Conservation (phyloP, 35 echinoderm and acorn worm genomes). For the Strongylocentrotus purpuratus region DNA sequence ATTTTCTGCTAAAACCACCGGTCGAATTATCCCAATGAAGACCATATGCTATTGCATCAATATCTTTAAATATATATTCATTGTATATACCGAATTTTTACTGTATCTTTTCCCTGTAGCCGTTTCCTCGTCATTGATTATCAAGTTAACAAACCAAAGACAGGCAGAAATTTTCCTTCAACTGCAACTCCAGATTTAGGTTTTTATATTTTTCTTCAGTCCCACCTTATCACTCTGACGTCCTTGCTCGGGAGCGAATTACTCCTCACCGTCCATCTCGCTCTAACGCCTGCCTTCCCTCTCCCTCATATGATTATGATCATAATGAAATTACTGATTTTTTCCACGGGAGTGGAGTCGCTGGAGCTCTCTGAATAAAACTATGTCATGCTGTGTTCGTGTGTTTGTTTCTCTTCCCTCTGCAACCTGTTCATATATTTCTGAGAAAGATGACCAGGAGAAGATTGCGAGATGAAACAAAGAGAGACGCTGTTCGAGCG, state of each 20-base stretch:
- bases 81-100: no score
- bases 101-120: neutral
- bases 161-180: neutral
- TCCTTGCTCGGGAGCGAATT: neutral
- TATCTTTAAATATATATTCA: no score
- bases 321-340: slow-evolving; percentile 42
- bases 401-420: slow-evolving; percentile 9
- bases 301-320: slow-evolving; percentile 29
- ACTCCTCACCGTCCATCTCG: neutral
- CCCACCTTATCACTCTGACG: neutral
- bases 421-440: slow-evolving; percentile 33
- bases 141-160: neutral
- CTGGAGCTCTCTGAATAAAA: neutral
- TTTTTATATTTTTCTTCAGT: neutral
- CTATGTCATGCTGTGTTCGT: slow-evolving; percentile 36
- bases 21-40: no score
- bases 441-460: neutral
- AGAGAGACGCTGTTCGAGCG: neutral
- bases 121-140: neutral
- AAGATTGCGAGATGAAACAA: neutral
- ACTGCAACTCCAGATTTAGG: neutral
- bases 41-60: no score
- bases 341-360: neutral
- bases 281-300: neutral
- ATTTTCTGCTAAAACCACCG: no score